Evolutionary conservation across 2,888 invertebrate species (phyloP), one percentile per base, ranked within the genome.

Genomic region (Anorthoa munda): DNA sequence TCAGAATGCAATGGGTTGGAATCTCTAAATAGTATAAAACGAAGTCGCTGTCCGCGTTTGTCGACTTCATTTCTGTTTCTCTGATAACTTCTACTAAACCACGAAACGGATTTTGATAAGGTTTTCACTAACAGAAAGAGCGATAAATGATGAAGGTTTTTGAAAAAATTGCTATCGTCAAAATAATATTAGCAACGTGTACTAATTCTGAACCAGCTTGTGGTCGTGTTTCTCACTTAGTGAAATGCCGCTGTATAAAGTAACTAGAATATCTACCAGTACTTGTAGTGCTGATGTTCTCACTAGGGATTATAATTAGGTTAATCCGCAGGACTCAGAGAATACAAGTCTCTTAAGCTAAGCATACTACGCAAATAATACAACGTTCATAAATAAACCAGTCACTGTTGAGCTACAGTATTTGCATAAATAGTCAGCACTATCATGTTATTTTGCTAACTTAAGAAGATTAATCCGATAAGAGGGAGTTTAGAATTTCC

Each of bases 331-430:
- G 46, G 46, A 21, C 64, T 64, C 21, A 45, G 56, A 50, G 56
- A 64, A 46, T 45, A 65, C 50, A 31, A 48, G 4, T 26, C 31
- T 46, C 68, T 56, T n/a, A 64, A 64, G 48, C 23, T 48, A 73
- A 73, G 17, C 56, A 53, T 63, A 48, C 73, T 21, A 66, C 26
- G 51, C 61, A 79, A 79, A 53, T 53, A 58, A 21, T 39, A 58
- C 51, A 66, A 79, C 21, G 51, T 56, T 45, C 50, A 66, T 53
- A 51, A 61, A 73, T 66, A 53, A 61, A 61, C 50, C 9, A 56
- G 5, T 63, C 51, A 39, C 13, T 60, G 13, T 39, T 18, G 39
- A 66, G 21, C n/a, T 46, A 13, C 13, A 56, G 61, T 46, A 50
- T 39, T 66, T 53, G 15, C 23, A 23, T 18, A 71, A 31, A 23